phyloP scores from a whole-genome alignment of 2,797 vertebrate species.

The Pseudochromis fuscus region DNA sequence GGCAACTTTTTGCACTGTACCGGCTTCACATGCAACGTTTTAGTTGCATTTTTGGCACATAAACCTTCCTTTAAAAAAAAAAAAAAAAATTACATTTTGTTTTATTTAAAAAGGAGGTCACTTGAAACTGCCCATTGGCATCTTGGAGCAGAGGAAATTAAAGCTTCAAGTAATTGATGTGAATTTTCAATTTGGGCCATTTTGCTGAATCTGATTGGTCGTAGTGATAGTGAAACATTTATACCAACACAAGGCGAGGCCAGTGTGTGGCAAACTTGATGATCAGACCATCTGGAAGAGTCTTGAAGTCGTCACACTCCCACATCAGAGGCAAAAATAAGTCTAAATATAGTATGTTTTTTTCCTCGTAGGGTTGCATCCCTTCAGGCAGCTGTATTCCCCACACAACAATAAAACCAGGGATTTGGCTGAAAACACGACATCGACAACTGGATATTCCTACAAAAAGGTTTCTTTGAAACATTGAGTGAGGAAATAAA shows the following conservation, averaged over 20 bases:
- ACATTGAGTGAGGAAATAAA: slow-evolving; percentile 13
- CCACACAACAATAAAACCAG: slow-evolving; percentile 45
- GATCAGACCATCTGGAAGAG: slow-evolving; percentile 42
- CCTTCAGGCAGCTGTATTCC: slow-evolving; percentile 40
- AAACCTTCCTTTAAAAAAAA: slow-evolving; percentile 3
- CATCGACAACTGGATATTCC: slow-evolving; percentile 47
- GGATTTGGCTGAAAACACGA: slow-evolving; percentile 55
- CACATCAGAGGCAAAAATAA: slow-evolving; percentile 46
- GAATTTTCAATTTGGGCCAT: slow-evolving; percentile 40
- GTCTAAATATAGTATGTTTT: slow-evolving; percentile 69
- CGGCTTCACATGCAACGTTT: slow-evolving; percentile 9
- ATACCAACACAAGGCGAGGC: slow-evolving; percentile 43
- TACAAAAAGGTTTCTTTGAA: slow-evolving; percentile 51
- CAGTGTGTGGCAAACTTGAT: slow-evolving; percentile 39
- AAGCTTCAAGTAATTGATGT: slow-evolving; percentile 42
- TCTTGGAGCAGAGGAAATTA: slow-evolving; percentile 14
- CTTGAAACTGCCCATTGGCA: slow-evolving; percentile 28
- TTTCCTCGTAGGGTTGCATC: slow-evolving; percentile 53
- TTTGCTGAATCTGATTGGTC: slow-evolving; percentile 60
- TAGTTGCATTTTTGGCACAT: slow-evolving; percentile 57
- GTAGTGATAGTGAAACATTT: slow-evolving; percentile 45
- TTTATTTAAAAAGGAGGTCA: slow-evolving; percentile 35
- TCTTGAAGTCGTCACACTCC: slow-evolving; percentile 42
- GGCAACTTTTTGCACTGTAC: slow-evolving; percentile 6
- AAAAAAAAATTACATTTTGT: not conserved